Conservation (phyloP, 2,888 invertebrate genomes). For the Sisyra nigra region DNA sequence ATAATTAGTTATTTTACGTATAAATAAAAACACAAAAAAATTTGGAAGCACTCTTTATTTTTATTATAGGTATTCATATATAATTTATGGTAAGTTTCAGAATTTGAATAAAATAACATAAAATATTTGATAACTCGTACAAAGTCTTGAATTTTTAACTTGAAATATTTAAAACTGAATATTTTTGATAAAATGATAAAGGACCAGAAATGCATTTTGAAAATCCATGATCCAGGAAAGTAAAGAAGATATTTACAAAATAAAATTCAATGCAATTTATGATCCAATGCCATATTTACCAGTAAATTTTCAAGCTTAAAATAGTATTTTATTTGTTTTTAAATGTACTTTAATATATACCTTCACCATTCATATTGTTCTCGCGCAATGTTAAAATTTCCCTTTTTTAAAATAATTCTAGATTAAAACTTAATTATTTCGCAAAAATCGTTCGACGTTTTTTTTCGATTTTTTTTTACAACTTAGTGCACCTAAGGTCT, state of each 20-base stretch:
- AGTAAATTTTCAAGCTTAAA: not conserved
- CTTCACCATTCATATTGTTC: not conserved
- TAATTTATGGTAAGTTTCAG: too few relatives aligned
- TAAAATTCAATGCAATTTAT: constrained; percentile 5
- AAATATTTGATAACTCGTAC: too few relatives aligned
- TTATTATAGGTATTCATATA: too few relatives aligned
- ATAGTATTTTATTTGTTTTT: not conserved
- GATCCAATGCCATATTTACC: constrained; percentile 6
- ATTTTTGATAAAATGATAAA: constrained; percentile 5
- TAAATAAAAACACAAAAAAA: too few relatives aligned
- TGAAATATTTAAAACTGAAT: not conserved
- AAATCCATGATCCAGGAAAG: not conserved
- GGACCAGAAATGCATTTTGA: constrained; percentile 8
- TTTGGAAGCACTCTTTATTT: too few relatives aligned
- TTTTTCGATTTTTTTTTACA: not conserved
- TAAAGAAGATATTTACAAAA: constrained; percentile 2
- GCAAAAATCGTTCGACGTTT: not conserved
- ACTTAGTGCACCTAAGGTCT: too few relatives aligned
- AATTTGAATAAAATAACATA: too few relatives aligned
- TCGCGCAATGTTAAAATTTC: not conserved
- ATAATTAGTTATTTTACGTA: too few relatives aligned
- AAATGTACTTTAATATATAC: not conserved
- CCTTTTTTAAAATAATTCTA: not conserved
- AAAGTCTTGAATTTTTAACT: not conserved
- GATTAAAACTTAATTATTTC: not conserved